phyloP scores from a whole-genome alignment of 2,797 vertebrate species.

The Mionectes olivaceus region DNA sequence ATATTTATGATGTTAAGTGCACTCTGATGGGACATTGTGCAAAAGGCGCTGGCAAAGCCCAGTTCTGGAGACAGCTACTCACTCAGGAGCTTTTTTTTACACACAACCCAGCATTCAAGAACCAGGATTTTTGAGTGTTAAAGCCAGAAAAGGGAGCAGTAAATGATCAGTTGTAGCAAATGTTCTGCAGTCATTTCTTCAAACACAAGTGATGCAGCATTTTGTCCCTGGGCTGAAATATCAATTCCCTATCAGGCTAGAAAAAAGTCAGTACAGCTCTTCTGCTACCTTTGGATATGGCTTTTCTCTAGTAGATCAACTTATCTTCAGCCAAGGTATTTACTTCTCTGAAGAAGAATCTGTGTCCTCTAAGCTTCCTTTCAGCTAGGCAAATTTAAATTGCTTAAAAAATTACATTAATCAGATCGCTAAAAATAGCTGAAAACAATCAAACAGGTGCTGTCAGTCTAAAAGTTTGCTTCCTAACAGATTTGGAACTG shows the following conservation, averaged over 20 bases:
- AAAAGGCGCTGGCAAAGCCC: not conserved
- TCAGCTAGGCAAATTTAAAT: constrained; percentile 11
- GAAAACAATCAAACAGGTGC: constrained; percentile 8
- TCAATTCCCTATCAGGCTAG: constrained; percentile 26
- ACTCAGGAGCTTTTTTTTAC: not conserved
- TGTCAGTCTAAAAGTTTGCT: constrained; percentile 37
- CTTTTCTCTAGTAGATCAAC: constrained; percentile 15
- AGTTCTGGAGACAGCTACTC: not conserved
- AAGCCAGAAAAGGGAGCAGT: constrained; percentile 1
- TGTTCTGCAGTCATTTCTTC: constrained; percentile 51
- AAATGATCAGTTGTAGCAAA: constrained; percentile 52
- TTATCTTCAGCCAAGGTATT: constrained; percentile 29
- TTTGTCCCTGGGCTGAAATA: constrained; percentile 48
- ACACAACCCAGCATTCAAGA: not conserved
- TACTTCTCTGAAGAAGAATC: not conserved
- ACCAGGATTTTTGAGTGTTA: not conserved
- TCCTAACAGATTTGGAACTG: constrained; percentile 10
- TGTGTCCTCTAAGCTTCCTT: not conserved
- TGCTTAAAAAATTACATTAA: not conserved
- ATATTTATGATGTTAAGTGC: not conserved
- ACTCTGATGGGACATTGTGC: not conserved
- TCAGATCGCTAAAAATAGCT: not conserved
- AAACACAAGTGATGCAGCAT: constrained; percentile 37
- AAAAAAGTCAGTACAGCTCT: constrained; percentile 15
- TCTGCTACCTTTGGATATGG: constrained; percentile 35